Conservation (phyloP, 2,888 invertebrate genomes). For the Dimorphilus gyrociliatus region DNA sequence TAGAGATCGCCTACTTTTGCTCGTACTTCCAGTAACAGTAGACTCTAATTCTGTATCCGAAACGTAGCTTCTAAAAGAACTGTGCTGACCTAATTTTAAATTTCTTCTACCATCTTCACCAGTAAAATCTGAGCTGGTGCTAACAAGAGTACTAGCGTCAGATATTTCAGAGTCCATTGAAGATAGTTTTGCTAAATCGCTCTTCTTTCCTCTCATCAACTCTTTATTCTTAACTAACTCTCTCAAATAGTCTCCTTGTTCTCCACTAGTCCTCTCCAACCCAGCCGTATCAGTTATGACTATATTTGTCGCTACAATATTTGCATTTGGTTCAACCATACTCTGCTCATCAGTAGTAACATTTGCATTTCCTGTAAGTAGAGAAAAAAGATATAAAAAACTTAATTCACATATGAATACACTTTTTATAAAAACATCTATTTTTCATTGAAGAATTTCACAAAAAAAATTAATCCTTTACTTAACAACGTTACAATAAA, state of each 20-base stretch:
- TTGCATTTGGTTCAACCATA: neutral
- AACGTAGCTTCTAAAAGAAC: constrained; percentile 59
- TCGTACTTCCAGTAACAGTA: too few species aligned
- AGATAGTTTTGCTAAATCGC: constrained; percentile 48
- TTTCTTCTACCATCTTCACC: too few species aligned
- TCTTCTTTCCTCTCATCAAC: constrained; percentile 43
- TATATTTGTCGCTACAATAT: neutral
- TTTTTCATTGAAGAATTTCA: too few species aligned
- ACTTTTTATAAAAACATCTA: too few species aligned
- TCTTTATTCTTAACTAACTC: constrained; percentile 84
- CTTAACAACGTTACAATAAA: too few species aligned
- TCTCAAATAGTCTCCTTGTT: constrained; percentile 73
- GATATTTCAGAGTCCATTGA: constrained; percentile 77
- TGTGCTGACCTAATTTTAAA: too few species aligned
- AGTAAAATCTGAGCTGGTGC: constrained; percentile 13
- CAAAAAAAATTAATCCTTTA: too few species aligned
- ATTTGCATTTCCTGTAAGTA: too few species aligned
- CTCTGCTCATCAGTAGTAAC: neutral
- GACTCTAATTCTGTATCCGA: constrained; percentile 84
- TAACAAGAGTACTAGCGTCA: constrained; percentile 39
- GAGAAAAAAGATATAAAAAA: too few species aligned
- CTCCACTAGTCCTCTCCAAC: too few species aligned
- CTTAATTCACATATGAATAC: too few species aligned
- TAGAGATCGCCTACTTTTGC: too few species aligned
- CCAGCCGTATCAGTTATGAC: neutral